Evolutionary conservation across 2,888 invertebrate genomes (phyloP).

Genomic region (Drosophila limbata): DNA sequence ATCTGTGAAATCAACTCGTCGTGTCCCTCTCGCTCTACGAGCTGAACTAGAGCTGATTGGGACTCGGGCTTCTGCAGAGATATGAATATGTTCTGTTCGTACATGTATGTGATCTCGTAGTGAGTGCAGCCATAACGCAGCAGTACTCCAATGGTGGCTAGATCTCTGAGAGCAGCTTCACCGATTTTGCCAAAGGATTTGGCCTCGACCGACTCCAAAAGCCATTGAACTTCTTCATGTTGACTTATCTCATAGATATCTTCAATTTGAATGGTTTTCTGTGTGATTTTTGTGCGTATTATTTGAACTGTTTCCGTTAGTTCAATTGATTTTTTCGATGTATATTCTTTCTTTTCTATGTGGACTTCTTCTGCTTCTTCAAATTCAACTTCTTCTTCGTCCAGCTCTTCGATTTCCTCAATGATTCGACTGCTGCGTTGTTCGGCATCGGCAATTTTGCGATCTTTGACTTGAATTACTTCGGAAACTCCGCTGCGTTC

Average conservation of each 20-base stretch:
- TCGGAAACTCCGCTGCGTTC: constrained; percentile 86
- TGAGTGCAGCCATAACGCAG: constrained; percentile 91
- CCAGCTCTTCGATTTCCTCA: constrained; percentile 43
- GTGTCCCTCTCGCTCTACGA: constrained; percentile 93
- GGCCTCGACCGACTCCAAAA: constrained; percentile 90
- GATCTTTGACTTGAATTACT: constrained; percentile 86
- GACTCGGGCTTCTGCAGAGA: constrained; percentile 92
- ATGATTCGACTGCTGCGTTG: constrained; percentile 47
- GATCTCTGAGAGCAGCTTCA: constrained; percentile 91
- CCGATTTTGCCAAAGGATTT: constrained; percentile 92
- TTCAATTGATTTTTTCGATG: constrained; percentile 81
- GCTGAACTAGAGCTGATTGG: constrained; percentile 93
- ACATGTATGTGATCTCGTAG: constrained; percentile 91
- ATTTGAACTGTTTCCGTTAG: constrained; percentile 86
- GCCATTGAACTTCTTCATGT: constrained; percentile 91
- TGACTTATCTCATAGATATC: constrained; percentile 87
- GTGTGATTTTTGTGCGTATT: constrained; percentile 82
- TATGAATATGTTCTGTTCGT: constrained; percentile 92
- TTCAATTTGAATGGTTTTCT: constrained; percentile 85
- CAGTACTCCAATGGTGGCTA: constrained; percentile 93
- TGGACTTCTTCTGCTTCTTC: constrained; percentile 33
- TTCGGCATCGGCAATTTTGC: constrained; percentile 80
- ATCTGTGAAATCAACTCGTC: constrained; percentile 93
- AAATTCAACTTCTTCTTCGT: constrained; percentile 21
- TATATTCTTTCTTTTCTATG: constrained; percentile 41